A percentile compares a stretch with the other conserved stretches of the same genome.
phyloP scores from a whole-genome alignment of 2,888 invertebrate genomes.

The Lepidonotus clava region DNA sequence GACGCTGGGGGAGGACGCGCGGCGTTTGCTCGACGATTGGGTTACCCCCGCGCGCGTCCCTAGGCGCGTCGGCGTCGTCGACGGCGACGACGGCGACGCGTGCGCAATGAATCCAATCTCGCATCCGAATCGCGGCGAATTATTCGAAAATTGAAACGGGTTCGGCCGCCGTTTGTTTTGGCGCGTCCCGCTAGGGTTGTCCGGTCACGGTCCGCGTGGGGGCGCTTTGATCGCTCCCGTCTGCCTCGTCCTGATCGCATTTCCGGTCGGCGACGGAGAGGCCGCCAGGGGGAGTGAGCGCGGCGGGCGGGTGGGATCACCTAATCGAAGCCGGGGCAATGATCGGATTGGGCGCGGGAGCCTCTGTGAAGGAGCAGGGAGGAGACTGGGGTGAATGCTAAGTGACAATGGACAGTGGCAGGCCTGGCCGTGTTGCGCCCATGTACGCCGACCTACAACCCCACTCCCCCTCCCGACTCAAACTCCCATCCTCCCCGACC shows the following conservation, averaged over 20 bases:
- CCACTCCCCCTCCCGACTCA: not conserved
- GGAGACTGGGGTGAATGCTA: not conserved
- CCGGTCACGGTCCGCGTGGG: not conserved
- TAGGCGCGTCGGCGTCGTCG: not conserved
- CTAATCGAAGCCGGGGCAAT: conserved; percentile 35
- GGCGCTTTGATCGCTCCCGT: conserved; percentile 26
- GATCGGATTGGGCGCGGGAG: conserved; percentile 1
- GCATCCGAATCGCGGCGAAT: conserved; percentile 49
- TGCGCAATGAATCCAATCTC: conserved; percentile 51
- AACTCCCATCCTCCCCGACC: not conserved
- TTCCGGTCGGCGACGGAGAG: not conserved
- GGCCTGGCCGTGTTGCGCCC: not conserved
- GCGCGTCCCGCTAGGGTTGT: not conserved
- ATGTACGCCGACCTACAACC: not conserved
- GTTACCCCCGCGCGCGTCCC: conserved; percentile 36
- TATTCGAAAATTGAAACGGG: conserved; percentile 48
- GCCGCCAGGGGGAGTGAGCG: conserved; percentile 38
- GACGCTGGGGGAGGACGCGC: not conserved
- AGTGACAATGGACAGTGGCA: conserved; percentile 43
- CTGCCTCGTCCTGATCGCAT: conserved; percentile 43
- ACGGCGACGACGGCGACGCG: conserved; percentile 21
- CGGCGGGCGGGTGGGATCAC: conserved; percentile 3
- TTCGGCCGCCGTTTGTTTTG: conserved; percentile 18
- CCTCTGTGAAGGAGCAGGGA: not conserved
- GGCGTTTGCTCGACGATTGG: conserved; percentile 48